These are phyloP conservation scores for Nasonia vitripennis DNA, from an alignment of 1,140 invertebrate genomes.

Conservation along the genomic window DNA sequence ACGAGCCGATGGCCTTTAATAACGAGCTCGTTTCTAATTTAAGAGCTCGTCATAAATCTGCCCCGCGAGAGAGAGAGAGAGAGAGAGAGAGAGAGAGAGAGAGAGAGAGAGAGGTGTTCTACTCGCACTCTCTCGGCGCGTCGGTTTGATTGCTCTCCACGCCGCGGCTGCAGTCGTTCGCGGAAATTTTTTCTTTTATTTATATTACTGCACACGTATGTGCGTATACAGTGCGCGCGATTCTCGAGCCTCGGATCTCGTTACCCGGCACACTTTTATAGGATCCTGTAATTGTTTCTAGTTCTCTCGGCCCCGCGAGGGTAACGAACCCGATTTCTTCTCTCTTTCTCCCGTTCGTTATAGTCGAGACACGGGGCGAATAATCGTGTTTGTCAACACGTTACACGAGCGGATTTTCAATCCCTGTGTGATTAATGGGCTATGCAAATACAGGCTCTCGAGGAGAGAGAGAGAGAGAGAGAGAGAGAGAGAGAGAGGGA, in stretches of 20 bases:
- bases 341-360: neutral
- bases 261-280: neutral
- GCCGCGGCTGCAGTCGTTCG: neutral
- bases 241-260: neutral
- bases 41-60: slow-evolving; percentile 31
- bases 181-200: neutral
- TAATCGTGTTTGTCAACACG: neutral
- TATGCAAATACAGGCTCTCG: too few species aligned
- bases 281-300: slow-evolving; percentile 16
- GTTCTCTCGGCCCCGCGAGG: neutral
- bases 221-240: neutral
- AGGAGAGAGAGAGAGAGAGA: neutral
- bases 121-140: neutral
- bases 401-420: neutral
- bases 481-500: too few species aligned
- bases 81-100: too few species aligned
- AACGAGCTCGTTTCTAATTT: slow-evolving; percentile 38
- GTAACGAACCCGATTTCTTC: neutral
- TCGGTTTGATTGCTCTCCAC: neutral
- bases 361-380: too few species aligned
- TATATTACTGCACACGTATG: neutral
- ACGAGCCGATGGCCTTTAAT: slow-evolving; percentile 14
- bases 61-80: neutral
- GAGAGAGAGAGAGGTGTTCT: neutral
- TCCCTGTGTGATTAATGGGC: neutral